phyloP scores from a whole-genome alignment of 2,113 vertebrate species.

The Macrotus californicus region DNA sequence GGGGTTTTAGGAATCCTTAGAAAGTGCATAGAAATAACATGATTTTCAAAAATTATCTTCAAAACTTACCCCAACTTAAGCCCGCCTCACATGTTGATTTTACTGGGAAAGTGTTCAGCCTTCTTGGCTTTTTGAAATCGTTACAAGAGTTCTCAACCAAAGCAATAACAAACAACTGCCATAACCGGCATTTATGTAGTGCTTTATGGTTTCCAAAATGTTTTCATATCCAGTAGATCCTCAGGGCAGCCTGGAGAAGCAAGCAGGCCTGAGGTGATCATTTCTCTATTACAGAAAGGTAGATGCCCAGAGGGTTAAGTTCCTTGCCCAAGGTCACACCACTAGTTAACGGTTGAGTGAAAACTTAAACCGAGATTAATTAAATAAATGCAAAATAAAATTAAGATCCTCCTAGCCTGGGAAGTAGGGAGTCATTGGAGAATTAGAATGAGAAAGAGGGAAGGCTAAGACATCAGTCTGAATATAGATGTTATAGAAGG shows the following conservation, averaged over 20 bases:
- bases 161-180: constrained; percentile 12
- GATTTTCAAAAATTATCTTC: neutral
- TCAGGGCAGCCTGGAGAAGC: neutral
- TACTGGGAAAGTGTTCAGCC: neutral
- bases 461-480: neutral
- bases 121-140: neutral
- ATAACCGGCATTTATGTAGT: constrained; percentile 37
- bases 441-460: neutral
- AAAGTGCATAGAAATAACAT: neutral
- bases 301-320: neutral
- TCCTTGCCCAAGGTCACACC: neutral
- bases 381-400: neutral
- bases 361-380: neutral
- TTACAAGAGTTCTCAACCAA: constrained; percentile 35
- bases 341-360: neutral
- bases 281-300: neutral
- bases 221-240: constrained; percentile 20
- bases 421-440: neutral
- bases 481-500: neutral
- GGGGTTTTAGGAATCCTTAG: neutral
- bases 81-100: neutral
- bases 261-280: neutral
- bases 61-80: neutral
- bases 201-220: constrained; percentile 49
- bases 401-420: neutral